Conservation (phyloP, 2,888 invertebrate genomes). For the Nipponacmea schrenckii region DNA sequence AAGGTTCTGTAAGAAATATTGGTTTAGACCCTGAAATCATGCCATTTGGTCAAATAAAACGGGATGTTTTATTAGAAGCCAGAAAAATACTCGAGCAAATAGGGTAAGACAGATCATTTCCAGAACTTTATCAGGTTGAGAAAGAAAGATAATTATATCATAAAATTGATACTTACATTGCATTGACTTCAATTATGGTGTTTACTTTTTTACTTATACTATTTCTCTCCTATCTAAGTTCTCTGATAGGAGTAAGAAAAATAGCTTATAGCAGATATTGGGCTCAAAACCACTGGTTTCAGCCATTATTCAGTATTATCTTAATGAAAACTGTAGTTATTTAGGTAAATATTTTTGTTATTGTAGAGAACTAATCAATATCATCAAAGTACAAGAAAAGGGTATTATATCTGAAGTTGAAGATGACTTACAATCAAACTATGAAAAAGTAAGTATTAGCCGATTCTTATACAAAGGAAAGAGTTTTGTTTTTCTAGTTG, state of each 20-base stretch:
- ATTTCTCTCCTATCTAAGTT: no score
- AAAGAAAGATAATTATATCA: no score
- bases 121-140: no score
- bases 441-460: constrained; percentile 55
- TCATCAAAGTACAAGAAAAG: constrained; percentile 42
- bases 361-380: constrained; percentile 47
- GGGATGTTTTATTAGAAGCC: constrained; percentile 65
- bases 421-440: constrained; percentile 51
- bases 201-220: no score
- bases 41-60: constrained; percentile 67
- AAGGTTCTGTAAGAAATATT: constrained; percentile 50
- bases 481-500: not conserved
- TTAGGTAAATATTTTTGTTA: not conserved
- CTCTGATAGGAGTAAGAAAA: no score
- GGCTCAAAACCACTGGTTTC: no score
- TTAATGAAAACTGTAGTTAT: no score
- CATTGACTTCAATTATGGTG: no score
- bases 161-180: no score
- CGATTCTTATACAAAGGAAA: not conserved
- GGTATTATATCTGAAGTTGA: constrained; percentile 35
- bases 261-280: no score
- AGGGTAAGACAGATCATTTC: constrained; percentile 48
- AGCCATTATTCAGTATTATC: no score
- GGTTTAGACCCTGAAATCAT: constrained; percentile 60
- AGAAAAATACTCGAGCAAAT: constrained; percentile 63